Evolutionary conservation across 2,888 invertebrate genomes (phyloP), one percentile per base, ranked within the genome.

Genomic region (Aleiodes leptofemur): DNA sequence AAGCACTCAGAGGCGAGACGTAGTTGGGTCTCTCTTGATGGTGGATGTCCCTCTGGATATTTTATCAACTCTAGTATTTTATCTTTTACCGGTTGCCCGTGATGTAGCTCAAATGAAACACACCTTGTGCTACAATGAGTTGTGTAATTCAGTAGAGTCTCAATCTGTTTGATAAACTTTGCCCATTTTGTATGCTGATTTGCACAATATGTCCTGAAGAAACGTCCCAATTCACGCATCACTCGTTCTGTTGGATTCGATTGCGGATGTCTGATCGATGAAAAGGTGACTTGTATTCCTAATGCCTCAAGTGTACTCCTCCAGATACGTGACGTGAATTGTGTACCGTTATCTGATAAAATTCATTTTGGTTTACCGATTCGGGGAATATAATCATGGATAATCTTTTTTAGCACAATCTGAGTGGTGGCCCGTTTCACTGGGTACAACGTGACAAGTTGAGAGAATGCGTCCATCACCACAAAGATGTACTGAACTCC

Each of bases 401-500:
- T 13, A 23, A 76, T 23, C n/a, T 50, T 72, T 6, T 59, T 56
- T 3, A 68, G 0, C 1, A 16, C 50, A n/a, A 16, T 48, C 1
- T 48, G 7, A 1, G 70, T 68, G 4, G 55, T 76, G 7, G 73
- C 73, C 16, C 55, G 59, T n/a, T 69, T 55, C 53, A 53, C 16
- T 53, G 53, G 53, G 6, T 53, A 53, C 11, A 53, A 7, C 5
- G n/a, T 53, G 0, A 53, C 16, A n/a, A 14, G 16, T 50, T 77
- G 73, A 0, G 76, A 55, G 31, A 76, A 77, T 3, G 76, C 59
- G 8, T 78, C 74, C 11, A 78, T 5, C 0, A 74, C 69, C 1
- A 76, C 73, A 55, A 69, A 71, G n/a, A 80, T 76, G 57, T 78
- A 80, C 23, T 77, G 75, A 3, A 72, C 69, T 7, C 77, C 75